Conservation (phyloP, 2,888 invertebrate genomes). For the Hydroisotoma schaefferi region DNA sequence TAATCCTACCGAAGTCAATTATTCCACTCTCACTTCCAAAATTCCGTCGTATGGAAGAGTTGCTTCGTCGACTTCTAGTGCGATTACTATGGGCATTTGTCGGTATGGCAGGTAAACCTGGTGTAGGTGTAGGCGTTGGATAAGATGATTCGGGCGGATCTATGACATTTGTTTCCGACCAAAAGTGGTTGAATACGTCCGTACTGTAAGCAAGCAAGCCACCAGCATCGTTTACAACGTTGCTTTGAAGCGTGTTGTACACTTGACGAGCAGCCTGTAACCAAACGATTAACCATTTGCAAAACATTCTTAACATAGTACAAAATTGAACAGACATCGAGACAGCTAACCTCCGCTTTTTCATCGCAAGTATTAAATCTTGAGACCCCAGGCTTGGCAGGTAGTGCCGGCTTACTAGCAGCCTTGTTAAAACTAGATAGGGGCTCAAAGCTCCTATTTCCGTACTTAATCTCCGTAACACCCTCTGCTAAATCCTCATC, state of each 20-base stretch:
- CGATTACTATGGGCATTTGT: too few relatives aligned
- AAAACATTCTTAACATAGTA: neutral
- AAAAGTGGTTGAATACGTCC: conserved; percentile 4
- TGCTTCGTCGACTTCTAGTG: too few relatives aligned
- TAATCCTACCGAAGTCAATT: too few relatives aligned
- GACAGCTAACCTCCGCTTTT: conserved; percentile 2
- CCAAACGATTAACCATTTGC: neutral
- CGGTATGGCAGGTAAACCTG: too few relatives aligned
- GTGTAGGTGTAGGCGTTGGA: neutral
- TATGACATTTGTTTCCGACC: neutral
- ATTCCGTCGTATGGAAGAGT: too few relatives aligned
- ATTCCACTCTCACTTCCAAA: too few relatives aligned
- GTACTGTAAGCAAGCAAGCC: neutral
- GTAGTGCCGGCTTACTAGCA: neutral
- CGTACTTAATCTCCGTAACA: neutral
- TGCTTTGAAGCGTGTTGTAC: neutral
- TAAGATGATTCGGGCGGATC: too few relatives aligned
- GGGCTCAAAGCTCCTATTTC: conserved; percentile 3
- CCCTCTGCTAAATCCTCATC: too few relatives aligned
- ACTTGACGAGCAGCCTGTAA: neutral
- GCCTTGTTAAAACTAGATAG: neutral
- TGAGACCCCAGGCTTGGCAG: neutral
- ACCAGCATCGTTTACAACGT: neutral
- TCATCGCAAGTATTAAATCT: conserved; percentile 3
- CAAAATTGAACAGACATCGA: neutral